Evolutionary conservation across 2,888 invertebrate species (phyloP).

Genomic region (Drosophila hamatofila): DNA sequence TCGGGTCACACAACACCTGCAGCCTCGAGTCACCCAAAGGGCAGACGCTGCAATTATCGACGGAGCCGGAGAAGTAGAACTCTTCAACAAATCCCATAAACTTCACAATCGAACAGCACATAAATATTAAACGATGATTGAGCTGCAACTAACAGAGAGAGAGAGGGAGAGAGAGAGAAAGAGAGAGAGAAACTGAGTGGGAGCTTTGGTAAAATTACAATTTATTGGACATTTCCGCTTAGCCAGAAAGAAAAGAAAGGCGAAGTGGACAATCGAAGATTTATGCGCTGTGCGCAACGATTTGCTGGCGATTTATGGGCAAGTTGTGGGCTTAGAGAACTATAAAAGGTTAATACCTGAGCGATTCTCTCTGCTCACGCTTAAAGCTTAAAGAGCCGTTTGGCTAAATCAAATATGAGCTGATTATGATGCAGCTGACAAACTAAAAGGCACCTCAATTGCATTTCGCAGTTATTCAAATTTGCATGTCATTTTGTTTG

Average conservation of each 20-base stretch:
- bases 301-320: slow-evolving; percentile 69
- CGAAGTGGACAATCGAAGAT: slow-evolving; percentile 71
- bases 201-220: slow-evolving; percentile 82
- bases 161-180: background rate
- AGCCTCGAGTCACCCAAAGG: slow-evolving; percentile 41
- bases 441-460: slow-evolving; percentile 75
- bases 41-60: slow-evolving; percentile 74
- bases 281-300: slow-evolving; percentile 67
- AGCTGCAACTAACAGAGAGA: slow-evolving; percentile 63
- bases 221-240: slow-evolving; percentile 81
- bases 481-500: slow-evolving; percentile 73
- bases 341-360: slow-evolving; percentile 64
- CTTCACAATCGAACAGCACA: slow-evolving; percentile 79
- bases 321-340: slow-evolving; percentile 14
- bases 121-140: slow-evolving; percentile 83
- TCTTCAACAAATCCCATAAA: slow-evolving; percentile 79
- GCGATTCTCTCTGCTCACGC: slow-evolving; percentile 33
- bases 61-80: slow-evolving; percentile 40
- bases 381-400: slow-evolving; percentile 16
- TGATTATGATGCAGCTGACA: slow-evolving; percentile 66
- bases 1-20: slow-evolving; percentile 75
- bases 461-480: slow-evolving; percentile 79
- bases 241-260: slow-evolving; percentile 54
- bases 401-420: slow-evolving; percentile 27
- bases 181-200: slow-evolving; percentile 1